A percentile compares a stretch with the other conserved stretches of the same genome.
phyloP scores from a whole-genome alignment of 1,140 invertebrate species.

The Lepidurus arcticus region DNA sequence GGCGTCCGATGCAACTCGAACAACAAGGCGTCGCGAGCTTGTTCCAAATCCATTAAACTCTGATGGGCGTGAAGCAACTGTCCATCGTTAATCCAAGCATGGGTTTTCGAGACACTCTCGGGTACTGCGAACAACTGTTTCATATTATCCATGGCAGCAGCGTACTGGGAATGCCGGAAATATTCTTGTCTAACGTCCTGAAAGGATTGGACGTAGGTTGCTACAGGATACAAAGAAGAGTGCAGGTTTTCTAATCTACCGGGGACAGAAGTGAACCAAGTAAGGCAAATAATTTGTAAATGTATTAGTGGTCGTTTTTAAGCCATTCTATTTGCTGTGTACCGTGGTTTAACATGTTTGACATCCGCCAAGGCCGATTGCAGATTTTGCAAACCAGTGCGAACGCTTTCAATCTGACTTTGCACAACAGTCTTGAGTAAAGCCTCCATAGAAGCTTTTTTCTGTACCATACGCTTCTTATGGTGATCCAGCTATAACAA shows the following conservation, averaged over 20 bases:
- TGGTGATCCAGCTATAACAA: constrained; percentile 67
- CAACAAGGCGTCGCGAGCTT: constrained; percentile 88
- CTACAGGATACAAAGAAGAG: not conserved
- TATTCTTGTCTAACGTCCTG: constrained; percentile 86
- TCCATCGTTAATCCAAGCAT: constrained; percentile 88
- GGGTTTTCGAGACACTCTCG: constrained; percentile 90
- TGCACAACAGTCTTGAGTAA: constrained; percentile 98
- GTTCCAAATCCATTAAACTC: constrained; percentile 90
- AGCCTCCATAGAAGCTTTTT: constrained; percentile 92
- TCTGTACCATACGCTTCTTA: constrained; percentile 67
- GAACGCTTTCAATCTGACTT: constrained; percentile 92
- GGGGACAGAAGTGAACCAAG: not conserved
- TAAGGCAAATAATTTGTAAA: too few species aligned
- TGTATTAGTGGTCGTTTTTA: not conserved
- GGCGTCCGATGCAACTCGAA: constrained; percentile 80
- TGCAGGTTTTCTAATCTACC: not conserved
- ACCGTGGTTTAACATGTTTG: constrained; percentile 64
- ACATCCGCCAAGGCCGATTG: constrained; percentile 77
- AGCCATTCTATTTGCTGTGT: not conserved
- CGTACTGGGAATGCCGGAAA: constrained; percentile 87
- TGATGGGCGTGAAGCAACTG: constrained; percentile 92
- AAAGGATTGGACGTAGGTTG: constrained; percentile 44
- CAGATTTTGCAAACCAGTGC: constrained; percentile 85
- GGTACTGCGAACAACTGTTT: constrained; percentile 98
- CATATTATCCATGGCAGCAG: constrained; percentile 94